These are phyloP conservation scores for Notodonta ziczac DNA, from an alignment of 2,888 invertebrate species.

Conservation along the genomic window DNA sequence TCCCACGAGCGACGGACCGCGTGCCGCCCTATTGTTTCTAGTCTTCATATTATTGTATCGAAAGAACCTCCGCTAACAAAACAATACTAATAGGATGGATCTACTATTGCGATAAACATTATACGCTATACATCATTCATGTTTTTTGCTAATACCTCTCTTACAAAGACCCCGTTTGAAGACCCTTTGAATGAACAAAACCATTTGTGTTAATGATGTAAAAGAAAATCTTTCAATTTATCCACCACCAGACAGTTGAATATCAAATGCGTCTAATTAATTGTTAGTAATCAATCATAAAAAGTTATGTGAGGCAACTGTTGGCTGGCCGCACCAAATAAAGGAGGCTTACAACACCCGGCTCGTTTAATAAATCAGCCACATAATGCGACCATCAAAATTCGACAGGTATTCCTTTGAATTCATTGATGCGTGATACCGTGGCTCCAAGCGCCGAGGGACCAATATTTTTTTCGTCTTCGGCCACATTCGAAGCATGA, in stretches of 20 bases:
- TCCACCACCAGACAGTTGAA: slow-evolving; percentile 22
- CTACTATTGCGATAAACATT: slow-evolving; percentile 59
- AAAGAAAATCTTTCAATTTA: slow-evolving; percentile 24
- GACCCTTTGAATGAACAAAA: slow-evolving; percentile 18
- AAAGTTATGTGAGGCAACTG: slow-evolving; percentile 40
- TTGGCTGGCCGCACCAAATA: slow-evolving; percentile 43
- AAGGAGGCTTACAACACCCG: slow-evolving; percentile 52
- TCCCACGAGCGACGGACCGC: slow-evolving; percentile 67
- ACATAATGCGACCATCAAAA: slow-evolving; percentile 62
- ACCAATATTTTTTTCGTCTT: slow-evolving; percentile 45
- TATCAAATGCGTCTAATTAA: slow-evolving; percentile 28
- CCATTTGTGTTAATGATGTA: slow-evolving; percentile 25
- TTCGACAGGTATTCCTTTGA: slow-evolving; percentile 66
- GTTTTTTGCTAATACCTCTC: slow-evolving; percentile 29
- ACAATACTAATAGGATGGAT: slow-evolving; percentile 62
- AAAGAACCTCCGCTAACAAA: slow-evolving; percentile 56
- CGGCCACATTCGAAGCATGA: slow-evolving; percentile 55
- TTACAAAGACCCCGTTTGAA: slow-evolving; percentile 17
- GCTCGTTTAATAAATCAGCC: slow-evolving; percentile 60
- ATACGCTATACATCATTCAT: slow-evolving; percentile 54
- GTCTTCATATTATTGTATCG: slow-evolving; percentile 46
- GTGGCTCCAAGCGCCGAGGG: slow-evolving; percentile 41
- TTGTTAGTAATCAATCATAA: slow-evolving; percentile 52
- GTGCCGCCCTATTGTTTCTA: slow-evolving; percentile 53
- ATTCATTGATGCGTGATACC: slow-evolving; percentile 53